phyloP scores from a whole-genome alignment of 2,113 vertebrate species.

The Synchiropus splendidus region DNA sequence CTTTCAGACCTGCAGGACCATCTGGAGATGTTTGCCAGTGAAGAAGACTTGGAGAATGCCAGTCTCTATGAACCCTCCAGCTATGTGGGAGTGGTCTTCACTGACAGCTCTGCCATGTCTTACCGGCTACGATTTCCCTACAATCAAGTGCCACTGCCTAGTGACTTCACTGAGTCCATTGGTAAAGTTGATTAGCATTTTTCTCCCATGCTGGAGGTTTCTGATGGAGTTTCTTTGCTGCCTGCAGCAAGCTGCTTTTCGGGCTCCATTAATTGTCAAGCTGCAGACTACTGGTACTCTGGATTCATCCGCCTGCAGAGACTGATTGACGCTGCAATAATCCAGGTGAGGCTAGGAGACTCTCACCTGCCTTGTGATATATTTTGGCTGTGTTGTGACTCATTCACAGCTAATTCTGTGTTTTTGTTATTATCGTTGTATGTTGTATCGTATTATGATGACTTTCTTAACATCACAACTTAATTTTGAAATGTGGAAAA shows the following conservation, averaged over 20 bases:
- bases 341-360: constrained; percentile 69
- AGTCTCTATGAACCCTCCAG: constrained; percentile 34
- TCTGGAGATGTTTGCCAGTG: constrained; percentile 63
- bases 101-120: constrained; percentile 62
- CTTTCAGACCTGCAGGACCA: constrained; percentile 40
- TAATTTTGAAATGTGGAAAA: too few species aligned
- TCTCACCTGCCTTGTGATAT: neutral
- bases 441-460: too few species aligned
- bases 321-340: constrained; percentile 83
- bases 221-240: neutral
- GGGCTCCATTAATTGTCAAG: constrained; percentile 66
- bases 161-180: constrained; percentile 56
- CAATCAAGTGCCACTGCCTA: constrained; percentile 41
- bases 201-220: neutral
- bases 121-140: constrained; percentile 71
- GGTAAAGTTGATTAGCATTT: constrained; percentile 49
- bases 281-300: constrained; percentile 81
- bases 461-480: too few species aligned
- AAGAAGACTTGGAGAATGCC: constrained; percentile 65
- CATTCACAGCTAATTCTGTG: too few species aligned
- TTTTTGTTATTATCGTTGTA: too few species aligned
- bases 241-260: constrained; percentile 58
- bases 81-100: constrained; percentile 71
- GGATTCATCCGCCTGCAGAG: constrained; percentile 83
- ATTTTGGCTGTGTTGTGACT: too few species aligned